phyloP scores from a whole-genome alignment of 2,113 vertebrate species.

The Choloepus hoffmanni region DNA sequence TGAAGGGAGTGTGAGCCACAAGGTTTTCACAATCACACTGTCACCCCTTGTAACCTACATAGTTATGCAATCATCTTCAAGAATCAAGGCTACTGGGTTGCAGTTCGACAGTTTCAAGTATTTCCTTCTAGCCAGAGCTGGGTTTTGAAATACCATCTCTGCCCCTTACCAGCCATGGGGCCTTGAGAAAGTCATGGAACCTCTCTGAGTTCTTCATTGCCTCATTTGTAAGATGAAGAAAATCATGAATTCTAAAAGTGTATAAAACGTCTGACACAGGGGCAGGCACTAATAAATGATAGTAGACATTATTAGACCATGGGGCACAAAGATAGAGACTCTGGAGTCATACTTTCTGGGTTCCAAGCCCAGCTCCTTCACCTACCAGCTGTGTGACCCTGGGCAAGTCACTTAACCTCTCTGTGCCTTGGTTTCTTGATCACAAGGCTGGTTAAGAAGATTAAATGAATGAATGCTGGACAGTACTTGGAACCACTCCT shows the following conservation, averaged over 20 bases:
- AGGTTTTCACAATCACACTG: too few relatives aligned
- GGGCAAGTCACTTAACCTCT: conserved; percentile 35
- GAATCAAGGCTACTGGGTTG: too few relatives aligned
- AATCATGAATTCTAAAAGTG: neutral
- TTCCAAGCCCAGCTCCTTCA: conserved; percentile 19
- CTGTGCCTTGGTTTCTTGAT: conserved; percentile 41
- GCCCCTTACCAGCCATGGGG: neutral
- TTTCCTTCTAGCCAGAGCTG: neutral
- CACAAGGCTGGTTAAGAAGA: neutral
- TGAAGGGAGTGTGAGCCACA: too few relatives aligned
- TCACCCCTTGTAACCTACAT: too few relatives aligned
- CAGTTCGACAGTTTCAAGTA: too few relatives aligned
- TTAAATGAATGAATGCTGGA: conserved; percentile 26
- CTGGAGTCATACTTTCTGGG: neutral
- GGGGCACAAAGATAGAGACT: neutral
- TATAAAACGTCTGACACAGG: neutral
- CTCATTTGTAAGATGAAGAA: neutral
- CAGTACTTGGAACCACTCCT: neutral
- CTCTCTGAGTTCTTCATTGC: neutral
- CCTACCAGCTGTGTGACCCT: neutral
- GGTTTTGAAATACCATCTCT: neutral
- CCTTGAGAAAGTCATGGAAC: neutral
- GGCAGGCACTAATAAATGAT: neutral
- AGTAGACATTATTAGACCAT: neutral
- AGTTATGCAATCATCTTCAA: too few relatives aligned